Conservation (phyloP, 2,797 vertebrate genomes). For the Ptychadena robeensis region DNA sequence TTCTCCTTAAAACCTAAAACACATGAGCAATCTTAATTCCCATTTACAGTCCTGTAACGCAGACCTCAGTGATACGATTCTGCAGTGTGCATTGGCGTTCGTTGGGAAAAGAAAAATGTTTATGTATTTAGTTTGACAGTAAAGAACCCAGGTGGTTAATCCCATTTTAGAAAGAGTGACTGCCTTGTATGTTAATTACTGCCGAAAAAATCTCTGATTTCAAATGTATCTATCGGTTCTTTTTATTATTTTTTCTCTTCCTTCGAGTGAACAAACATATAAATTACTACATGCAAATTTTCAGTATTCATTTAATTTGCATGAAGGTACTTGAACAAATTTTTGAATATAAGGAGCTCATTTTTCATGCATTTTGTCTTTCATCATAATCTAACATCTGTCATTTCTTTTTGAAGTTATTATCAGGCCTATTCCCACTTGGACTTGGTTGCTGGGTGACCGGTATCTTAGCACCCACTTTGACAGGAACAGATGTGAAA, state of each 20-base stretch:
- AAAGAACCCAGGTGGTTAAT: constrained; percentile 94
- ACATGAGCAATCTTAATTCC: constrained; percentile 67
- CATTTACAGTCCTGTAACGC: constrained; percentile 67
- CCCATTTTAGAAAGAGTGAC: constrained; percentile 85
- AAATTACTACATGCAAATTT: constrained; percentile 82
- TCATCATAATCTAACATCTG: constrained; percentile 99
- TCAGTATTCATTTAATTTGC: constrained; percentile 92
- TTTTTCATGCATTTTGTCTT: constrained; percentile 88
- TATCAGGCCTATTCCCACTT: constrained; percentile 99
- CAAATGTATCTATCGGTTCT: constrained; percentile 70
- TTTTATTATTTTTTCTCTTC: constrained; percentile 75
- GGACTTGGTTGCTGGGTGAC: constrained; percentile 99
- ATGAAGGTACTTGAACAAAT: constrained; percentile 97
- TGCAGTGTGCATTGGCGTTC: constrained; percentile 70
- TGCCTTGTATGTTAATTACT: constrained; percentile 86
- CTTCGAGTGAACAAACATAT: constrained; percentile 78
- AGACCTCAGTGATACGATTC: constrained; percentile 70
- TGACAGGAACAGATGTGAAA: constrained; percentile 99
- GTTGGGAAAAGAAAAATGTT: constrained; percentile 34
- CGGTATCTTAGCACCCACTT: constrained; percentile 99
- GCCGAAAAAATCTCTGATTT: constrained; percentile 79
- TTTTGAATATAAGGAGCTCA: constrained; percentile 97
- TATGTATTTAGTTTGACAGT: constrained; percentile 82
- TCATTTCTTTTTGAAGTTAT: constrained; percentile 99
- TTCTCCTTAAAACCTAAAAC: constrained; percentile 69